A percentile compares a stretch with the other conserved stretches of the same genome.
These are phyloP conservation scores for Cygnus olor DNA, from an alignment of 2,797 vertebrate species.

Conservation along the genomic window DNA sequence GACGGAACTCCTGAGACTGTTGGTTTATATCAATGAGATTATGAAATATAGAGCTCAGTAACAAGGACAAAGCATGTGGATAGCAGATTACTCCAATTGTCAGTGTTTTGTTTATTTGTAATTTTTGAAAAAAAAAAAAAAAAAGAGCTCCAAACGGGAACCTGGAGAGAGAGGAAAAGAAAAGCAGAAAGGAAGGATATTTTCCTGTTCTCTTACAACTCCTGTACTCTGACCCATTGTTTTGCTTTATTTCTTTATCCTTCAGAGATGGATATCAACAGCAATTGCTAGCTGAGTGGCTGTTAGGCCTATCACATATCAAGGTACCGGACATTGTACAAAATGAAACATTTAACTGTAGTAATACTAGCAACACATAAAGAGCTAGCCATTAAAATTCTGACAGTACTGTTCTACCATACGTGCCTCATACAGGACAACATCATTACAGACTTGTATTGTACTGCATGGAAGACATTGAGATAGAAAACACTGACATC, in stretches of 20 bases:
- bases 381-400: not conserved
- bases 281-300: not conserved
- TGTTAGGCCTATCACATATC: not conserved
- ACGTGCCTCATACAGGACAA: not conserved
- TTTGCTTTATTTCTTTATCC: slow-evolving; percentile 7
- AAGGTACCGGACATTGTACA: not conserved
- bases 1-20: not conserved
- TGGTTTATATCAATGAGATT: not conserved
- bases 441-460: not conserved
- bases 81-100: not conserved
- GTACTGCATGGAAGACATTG: not conserved
- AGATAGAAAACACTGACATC: not conserved
- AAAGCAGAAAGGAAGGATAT: not conserved
- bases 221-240: not conserved
- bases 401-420: not conserved
- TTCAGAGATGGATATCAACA: not conserved
- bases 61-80: not conserved
- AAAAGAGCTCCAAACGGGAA: not conserved
- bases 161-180: rapidly evolving
- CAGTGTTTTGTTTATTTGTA: not conserved
- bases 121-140: not conserved
- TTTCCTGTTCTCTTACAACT: not conserved
- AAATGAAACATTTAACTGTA: not conserved
- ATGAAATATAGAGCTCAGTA: not conserved
- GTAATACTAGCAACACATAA: not conserved